Conservation (phyloP, 2,113 vertebrate species). For the Agapornis roseicollis region DNA sequence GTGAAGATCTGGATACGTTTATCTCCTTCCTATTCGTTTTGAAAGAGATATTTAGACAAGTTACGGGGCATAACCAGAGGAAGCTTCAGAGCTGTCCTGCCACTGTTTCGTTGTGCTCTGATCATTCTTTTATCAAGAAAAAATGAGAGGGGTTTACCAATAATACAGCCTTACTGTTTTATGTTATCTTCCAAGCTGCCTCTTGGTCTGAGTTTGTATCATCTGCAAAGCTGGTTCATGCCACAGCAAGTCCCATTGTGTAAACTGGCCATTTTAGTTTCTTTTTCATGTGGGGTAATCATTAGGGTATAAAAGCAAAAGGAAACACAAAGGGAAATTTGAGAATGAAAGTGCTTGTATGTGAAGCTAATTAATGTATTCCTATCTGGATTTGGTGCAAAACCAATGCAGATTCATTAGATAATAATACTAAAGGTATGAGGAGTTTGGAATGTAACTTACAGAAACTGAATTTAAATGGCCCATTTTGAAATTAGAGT, state of each 20-base stretch:
- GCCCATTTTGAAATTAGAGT: background rate
- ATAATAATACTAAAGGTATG: background rate
- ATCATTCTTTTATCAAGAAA: background rate
- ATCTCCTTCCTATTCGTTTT: background rate
- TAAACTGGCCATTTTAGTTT: background rate
- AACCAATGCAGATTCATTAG: background rate
- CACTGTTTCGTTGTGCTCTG: background rate
- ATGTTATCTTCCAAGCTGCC: background rate
- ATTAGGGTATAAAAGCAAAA: background rate
- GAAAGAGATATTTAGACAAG: background rate
- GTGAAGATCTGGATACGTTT: background rate
- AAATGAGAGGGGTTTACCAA: background rate
- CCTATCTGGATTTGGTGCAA: background rate
- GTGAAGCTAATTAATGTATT: background rate
- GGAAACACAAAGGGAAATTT: background rate
- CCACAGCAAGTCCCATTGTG: background rate
- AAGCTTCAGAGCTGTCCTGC: background rate
- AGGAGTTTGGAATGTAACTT: background rate
- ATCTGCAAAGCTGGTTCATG: background rate
- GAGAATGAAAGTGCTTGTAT: background rate
- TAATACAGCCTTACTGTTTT: background rate
- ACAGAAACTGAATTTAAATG: background rate
- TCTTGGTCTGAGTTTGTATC: background rate
- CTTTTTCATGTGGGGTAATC: background rate
- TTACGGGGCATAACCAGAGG: background rate